phyloP scores from a whole-genome alignment of 2,113 vertebrate genomes.

The Zingel zingel region DNA sequence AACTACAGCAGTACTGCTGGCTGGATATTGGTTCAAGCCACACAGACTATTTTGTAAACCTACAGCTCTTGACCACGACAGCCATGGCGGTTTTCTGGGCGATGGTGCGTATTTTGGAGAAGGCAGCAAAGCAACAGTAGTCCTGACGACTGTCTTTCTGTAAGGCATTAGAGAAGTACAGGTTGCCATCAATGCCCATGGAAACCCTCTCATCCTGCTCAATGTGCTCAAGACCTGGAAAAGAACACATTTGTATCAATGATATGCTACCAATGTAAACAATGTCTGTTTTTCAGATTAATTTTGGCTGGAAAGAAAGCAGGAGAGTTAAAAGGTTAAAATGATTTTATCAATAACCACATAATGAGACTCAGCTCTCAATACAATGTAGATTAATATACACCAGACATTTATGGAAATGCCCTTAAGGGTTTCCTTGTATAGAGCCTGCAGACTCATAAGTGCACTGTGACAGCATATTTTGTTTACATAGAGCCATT shows the following conservation, averaged over 20 bases:
- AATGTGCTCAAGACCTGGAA: conserved; percentile 91
- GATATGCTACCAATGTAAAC: background rate
- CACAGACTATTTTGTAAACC: conserved; percentile 68
- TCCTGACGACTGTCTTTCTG: conserved; percentile 89
- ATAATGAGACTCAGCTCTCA: background rate
- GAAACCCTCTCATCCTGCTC: conserved; percentile 91
- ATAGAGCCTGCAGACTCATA: conserved; percentile 16
- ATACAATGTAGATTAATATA: conserved; percentile 9
- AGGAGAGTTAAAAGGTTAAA: background rate
- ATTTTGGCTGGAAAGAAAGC: conserved; percentile 1
- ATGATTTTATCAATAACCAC: background rate
- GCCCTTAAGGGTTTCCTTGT: conserved; percentile 32
- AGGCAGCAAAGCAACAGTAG: conserved; percentile 93
- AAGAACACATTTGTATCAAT: conserved; percentile 43
- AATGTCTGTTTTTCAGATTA: background rate
- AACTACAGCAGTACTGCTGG: background rate
- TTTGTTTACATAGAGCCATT: conserved; percentile 42
- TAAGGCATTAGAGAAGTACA: conserved; percentile 93
- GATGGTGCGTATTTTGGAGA: conserved; percentile 90
- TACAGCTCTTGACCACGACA: conserved; percentile 89
- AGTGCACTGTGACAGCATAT: conserved; percentile 14
- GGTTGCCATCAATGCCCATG: conserved; percentile 92
- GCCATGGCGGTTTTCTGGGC: conserved; percentile 92
- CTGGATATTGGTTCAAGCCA: background rate
- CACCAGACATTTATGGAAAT: conserved; percentile 32